Evolutionary conservation across 2,888 invertebrate genomes (phyloP).

Genomic region (Zele albiditarsus): DNA sequence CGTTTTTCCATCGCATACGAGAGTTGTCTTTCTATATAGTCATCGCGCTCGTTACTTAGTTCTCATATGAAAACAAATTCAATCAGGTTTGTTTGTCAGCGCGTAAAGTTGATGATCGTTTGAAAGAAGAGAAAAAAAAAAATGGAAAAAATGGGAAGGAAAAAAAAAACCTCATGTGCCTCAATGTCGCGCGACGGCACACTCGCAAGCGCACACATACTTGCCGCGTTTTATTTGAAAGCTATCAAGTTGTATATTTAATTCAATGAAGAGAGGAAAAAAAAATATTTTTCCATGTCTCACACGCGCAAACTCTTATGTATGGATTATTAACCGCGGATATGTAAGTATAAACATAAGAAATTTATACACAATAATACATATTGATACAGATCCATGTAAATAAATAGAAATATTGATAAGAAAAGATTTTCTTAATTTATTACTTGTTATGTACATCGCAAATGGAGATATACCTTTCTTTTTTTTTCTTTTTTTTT

Average conservation of each 20-base stretch:
- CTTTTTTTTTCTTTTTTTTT: too few relatives aligned
- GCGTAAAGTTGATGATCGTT: constrained; percentile 28
- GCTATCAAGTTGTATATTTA: not conserved
- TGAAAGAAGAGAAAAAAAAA: constrained; percentile 1
- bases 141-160: not conserved
- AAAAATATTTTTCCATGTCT: not conserved
- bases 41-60: constrained; percentile 58
- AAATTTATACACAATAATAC: not conserved
- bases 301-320: not conserved
- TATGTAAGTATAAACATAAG: not conserved
- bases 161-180: not conserved
- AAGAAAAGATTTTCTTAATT: not conserved
- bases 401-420: not conserved
- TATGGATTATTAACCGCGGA: not conserved
- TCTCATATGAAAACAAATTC: constrained; percentile 62
- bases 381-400: not conserved
- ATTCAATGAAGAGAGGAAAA: not conserved
- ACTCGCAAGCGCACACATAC: not conserved
- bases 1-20: constrained; percentile 34
- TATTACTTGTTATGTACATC: not conserved
- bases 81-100: constrained; percentile 60
- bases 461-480: not conserved
- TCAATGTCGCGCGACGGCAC: not conserved
- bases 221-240: too few relatives aligned
- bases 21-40: constrained; percentile 29